Percentiles rank a stretch among this genome's conserved stretches.
Evolutionary conservation across 2,888 invertebrate species (phyloP).

Genomic region (Mystacides longicornis): DNA sequence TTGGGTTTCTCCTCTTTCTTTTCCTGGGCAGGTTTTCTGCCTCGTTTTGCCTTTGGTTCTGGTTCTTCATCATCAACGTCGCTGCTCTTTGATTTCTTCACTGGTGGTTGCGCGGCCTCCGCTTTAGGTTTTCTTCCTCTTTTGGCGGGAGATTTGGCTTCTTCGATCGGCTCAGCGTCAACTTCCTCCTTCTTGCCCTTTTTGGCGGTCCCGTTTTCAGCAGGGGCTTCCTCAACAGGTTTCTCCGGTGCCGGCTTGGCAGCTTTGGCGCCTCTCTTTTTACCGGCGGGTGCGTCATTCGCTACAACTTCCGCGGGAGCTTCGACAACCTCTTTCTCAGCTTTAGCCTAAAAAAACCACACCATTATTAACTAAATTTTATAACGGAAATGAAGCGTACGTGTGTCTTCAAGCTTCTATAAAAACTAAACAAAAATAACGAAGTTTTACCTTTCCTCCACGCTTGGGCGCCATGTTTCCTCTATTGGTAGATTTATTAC

Average conservation of each 20-base stretch:
- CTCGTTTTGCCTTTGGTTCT: conserved; percentile 18
- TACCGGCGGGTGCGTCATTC: conserved; percentile 10
- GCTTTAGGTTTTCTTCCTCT: conserved; percentile 34
- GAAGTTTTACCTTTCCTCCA: conserved; percentile 22
- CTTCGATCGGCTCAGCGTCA: conserved; percentile 10
- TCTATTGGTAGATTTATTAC: no score
- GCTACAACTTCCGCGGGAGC: conserved; percentile 7
- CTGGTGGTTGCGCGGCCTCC: conserved; percentile 25
- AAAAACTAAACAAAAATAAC: conserved; percentile 12
- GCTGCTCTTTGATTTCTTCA: conserved; percentile 28
- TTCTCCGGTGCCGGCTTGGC: conserved; percentile 12
- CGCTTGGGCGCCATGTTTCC: conserved; percentile 28
- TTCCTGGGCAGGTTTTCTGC: conserved; percentile 28
- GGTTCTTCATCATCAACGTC: conserved; percentile 25
- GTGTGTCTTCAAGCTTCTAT: not conserved
- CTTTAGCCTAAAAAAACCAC: conserved; percentile 12
- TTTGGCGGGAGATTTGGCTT: conserved; percentile 13
- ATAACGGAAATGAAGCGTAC: not conserved
- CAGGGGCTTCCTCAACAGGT: conserved; percentile 11
- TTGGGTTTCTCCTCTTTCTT: conserved; percentile 29
- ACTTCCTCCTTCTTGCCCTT: conserved; percentile 9
- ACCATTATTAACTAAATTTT: not conserved
- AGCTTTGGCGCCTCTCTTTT: conserved; percentile 16
- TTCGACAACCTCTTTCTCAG: conserved; percentile 22
- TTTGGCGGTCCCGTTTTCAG: conserved; percentile 9